A percentile compares a stretch with the other conserved stretches of the same genome.
Conservation (phyloP, 2,113 vertebrate genomes). For the Lucifuga dentata region DNA sequence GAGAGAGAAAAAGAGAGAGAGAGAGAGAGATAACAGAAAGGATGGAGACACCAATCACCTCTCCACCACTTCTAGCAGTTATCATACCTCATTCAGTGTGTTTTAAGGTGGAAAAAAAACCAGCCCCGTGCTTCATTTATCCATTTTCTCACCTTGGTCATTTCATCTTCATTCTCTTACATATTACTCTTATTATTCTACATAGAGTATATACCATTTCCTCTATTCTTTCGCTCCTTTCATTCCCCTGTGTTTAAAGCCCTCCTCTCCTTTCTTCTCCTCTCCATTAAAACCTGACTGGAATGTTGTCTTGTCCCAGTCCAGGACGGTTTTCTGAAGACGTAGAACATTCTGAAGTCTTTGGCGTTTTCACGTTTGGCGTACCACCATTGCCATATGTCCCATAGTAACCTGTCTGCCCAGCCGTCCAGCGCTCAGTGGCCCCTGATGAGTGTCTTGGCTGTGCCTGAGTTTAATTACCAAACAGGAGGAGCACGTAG, state of each 20-base stretch:
- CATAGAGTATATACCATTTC: too few relatives aligned
- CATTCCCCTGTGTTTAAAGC: conserved; percentile 8
- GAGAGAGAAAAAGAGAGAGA: background rate
- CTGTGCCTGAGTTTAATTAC: conserved; percentile 71
- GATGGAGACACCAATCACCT: conserved; percentile 28
- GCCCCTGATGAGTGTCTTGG: conserved; percentile 66
- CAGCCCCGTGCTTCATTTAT: conserved; percentile 11
- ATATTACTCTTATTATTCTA: too few relatives aligned
- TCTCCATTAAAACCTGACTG: background rate
- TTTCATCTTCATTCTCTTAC: conserved; percentile 9
- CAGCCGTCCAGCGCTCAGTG: conserved; percentile 50
- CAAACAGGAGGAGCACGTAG: conserved; percentile 70
- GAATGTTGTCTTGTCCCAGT: background rate
- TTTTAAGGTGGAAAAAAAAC: too few relatives aligned
- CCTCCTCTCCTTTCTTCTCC: background rate
- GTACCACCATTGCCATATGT: conserved; percentile 42
- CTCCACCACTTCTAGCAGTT: conserved; percentile 36
- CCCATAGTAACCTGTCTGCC: conserved; percentile 36
- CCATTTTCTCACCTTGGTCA: background rate
- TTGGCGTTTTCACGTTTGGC: background rate
- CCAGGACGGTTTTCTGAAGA: background rate
- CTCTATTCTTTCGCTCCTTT: background rate
- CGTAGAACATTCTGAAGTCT: conserved; percentile 1
- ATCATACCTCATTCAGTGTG: conserved; percentile 43
- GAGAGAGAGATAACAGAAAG: conserved; percentile 32